phyloP scores from a whole-genome alignment of 1,140 invertebrate species.

The Plodia interpunctella region DNA sequence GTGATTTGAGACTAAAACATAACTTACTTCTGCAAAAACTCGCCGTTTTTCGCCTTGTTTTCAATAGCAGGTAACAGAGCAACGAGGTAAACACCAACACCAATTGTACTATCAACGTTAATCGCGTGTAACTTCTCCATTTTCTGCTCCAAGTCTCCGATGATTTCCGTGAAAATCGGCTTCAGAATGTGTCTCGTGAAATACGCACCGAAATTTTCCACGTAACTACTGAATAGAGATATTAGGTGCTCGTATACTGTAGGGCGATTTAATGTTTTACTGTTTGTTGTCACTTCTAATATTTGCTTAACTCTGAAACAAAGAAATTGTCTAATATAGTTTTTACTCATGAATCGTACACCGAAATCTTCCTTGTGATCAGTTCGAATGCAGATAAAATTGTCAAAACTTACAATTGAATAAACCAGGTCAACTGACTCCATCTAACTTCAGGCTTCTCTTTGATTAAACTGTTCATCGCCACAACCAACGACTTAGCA shows the following conservation, averaged over 20 bases:
- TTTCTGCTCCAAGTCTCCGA: slow-evolving; percentile 61
- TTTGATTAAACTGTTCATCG: slow-evolving; percentile 56
- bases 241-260: slow-evolving; percentile 52
- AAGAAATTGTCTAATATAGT: slow-evolving; percentile 8
- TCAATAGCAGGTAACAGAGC: slow-evolving; percentile 47
- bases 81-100: slow-evolving; percentile 68
- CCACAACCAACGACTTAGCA: slow-evolving; percentile 40
- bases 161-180: slow-evolving; percentile 55
- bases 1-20: too few species aligned
- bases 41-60: slow-evolving; percentile 40
- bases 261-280: slow-evolving; percentile 50
- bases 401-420: slow-evolving; percentile 48
- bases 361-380: too few species aligned
- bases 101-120: slow-evolving; percentile 51
- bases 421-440: slow-evolving; percentile 59
- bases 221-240: slow-evolving; percentile 52
- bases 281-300: slow-evolving; percentile 45
- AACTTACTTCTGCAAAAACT: slow-evolving; percentile 72
- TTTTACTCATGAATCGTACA: too few species aligned
- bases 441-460: slow-evolving; percentile 55
- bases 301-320: slow-evolving; percentile 63
- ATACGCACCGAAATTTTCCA: slow-evolving; percentile 55
- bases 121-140: slow-evolving; percentile 64
- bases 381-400: too few species aligned
- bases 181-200: slow-evolving; percentile 53